phyloP scores from a whole-genome alignment of 2,888 invertebrate species.

The Micropterix aruncella region DNA sequence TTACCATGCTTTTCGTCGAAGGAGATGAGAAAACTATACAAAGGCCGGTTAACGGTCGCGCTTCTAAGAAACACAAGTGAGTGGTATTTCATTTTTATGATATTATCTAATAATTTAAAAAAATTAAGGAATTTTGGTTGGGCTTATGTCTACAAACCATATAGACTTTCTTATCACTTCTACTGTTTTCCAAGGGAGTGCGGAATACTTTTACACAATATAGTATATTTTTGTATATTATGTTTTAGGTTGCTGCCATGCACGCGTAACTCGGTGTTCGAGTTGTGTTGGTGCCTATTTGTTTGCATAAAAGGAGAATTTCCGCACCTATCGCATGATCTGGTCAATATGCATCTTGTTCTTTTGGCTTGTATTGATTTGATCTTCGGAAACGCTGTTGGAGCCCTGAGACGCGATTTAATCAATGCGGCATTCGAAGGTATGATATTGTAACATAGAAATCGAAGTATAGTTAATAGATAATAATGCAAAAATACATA shows the following conservation, averaged over 20 bases:
- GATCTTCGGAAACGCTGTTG: slow-evolving; percentile 74
- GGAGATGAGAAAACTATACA: slow-evolving; percentile 40
- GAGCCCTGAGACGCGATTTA: slow-evolving; percentile 67
- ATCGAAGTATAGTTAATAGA: no score
- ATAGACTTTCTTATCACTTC: no score
- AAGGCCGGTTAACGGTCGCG: slow-evolving; percentile 32
- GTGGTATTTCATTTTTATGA: background rate
- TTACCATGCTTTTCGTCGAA: slow-evolving; percentile 70
- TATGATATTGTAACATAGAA: no score
- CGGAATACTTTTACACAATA: no score
- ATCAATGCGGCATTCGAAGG: slow-evolving; percentile 75
- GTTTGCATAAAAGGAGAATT: slow-evolving; percentile 80
- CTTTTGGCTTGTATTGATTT: slow-evolving; percentile 84
- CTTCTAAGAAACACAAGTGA: slow-evolving; percentile 35
- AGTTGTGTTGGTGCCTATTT: slow-evolving; percentile 90
- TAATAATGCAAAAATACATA: no score
- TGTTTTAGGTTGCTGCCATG: slow-evolving; percentile 55
- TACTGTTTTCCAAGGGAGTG: no score
- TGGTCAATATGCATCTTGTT: slow-evolving; percentile 89
- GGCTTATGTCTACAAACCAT: no score
- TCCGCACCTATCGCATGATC: slow-evolving; percentile 75
- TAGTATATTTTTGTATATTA: no score
- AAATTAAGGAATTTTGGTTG: no score
- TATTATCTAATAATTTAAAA: no score
- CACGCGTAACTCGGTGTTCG: slow-evolving; percentile 71